Percentiles rank a stretch among this genome's conserved stretches.
Evolutionary conservation across 2,888 invertebrate species (phyloP).

Genomic region (Drosophila algonquin): DNA sequence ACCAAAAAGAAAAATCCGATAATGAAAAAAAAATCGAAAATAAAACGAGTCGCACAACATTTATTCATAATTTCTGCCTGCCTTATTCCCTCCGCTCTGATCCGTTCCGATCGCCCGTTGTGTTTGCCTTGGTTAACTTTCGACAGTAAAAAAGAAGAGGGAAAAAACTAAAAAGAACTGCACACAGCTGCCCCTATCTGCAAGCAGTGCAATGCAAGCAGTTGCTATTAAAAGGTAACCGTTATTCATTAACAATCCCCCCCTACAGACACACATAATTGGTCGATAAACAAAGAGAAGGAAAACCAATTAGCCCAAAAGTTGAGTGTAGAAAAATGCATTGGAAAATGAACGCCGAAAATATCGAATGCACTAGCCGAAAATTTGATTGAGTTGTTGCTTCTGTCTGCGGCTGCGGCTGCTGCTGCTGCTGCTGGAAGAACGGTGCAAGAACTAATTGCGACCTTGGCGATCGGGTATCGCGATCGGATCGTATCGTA

Average conservation of each 20-base stretch:
- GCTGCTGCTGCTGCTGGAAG: constrained; percentile 34
- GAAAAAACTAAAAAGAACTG: neutral
- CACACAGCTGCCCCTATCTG: neutral
- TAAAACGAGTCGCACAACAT: constrained; percentile 68
- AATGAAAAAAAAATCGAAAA: constrained; percentile 27
- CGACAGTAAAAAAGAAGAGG: constrained; percentile 12
- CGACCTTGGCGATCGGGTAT: constrained; percentile 64
- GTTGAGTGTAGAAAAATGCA: constrained; percentile 13
- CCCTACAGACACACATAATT: constrained; percentile 63
- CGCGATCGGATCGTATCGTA: constrained; percentile 47
- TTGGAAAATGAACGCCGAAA: constrained; percentile 8
- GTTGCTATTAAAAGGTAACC: constrained; percentile 14
- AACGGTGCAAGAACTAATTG: constrained; percentile 69
- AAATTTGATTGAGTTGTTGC: constrained; percentile 48
- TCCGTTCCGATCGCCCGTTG: neutral
- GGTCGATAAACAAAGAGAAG: constrained; percentile 14
- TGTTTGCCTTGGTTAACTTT: neutral
- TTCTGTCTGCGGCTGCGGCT: constrained; percentile 34
- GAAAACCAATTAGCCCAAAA: constrained; percentile 39
- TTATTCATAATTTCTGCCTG: constrained; percentile 56
- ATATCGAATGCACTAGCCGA: constrained; percentile 28
- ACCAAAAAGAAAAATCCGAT: constrained; percentile 12
- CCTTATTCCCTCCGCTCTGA: neutral
- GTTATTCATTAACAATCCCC: constrained; percentile 50
- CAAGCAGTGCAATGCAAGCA: constrained; percentile 35